Evolutionary conservation across 2,797 vertebrate genomes (phyloP).

Genomic region (Valencia hispanica): DNA sequence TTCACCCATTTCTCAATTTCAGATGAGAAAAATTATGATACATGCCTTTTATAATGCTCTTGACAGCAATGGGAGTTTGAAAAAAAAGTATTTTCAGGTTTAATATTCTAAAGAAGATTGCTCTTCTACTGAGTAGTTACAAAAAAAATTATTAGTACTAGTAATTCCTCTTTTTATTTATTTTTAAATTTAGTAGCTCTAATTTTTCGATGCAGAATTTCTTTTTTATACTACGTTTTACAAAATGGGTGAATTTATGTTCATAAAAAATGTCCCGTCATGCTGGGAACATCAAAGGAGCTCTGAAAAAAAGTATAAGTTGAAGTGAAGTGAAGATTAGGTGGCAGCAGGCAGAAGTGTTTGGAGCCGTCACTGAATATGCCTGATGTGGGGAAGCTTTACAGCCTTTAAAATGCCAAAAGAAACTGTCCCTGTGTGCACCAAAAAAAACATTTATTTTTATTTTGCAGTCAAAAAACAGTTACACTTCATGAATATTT

Average conservation of each 20-base stretch:
- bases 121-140: not conserved
- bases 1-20: not conserved
- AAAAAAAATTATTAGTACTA: not conserved
- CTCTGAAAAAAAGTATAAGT: constrained; percentile 22
- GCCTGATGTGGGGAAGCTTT: constrained; percentile 6
- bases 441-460: not conserved
- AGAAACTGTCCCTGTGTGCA: not conserved
- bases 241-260: constrained; percentile 4
- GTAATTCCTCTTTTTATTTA: not conserved
- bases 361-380: constrained; percentile 3
- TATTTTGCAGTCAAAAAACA: not conserved
- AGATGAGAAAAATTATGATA: not conserved
- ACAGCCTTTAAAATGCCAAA: constrained; percentile 1
- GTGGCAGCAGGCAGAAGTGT: constrained; percentile 1
- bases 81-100: not conserved
- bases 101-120: not conserved
- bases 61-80: not conserved
- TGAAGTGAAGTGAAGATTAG: constrained; percentile 16
- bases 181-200: not conserved
- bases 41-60: not conserved
- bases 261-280: not conserved
- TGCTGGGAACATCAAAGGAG: constrained; percentile 11
- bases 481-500: not conserved
- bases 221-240: not conserved
- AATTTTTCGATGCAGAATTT: not conserved